Evolutionary conservation across 2,113 vertebrate species (phyloP), one percentile per base, ranked within the genome.

Genomic region (Sander lucioperca): DNA sequence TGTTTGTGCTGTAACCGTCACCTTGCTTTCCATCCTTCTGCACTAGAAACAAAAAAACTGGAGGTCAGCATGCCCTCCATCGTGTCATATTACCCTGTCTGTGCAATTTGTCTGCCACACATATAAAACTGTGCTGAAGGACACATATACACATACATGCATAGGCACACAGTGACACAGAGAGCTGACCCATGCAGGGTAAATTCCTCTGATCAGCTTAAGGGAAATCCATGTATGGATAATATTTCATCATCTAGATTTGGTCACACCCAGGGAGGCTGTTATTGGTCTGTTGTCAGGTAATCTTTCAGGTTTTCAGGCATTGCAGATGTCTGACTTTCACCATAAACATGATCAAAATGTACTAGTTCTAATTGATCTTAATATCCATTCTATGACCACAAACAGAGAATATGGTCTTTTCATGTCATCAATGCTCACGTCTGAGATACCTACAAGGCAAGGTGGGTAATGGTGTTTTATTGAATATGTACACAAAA

Each of bases 221-320:
- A 82, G 79, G 78, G 80, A 86, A 92, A 94, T 91, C 89, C 50
- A 0, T 80, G 58, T 77, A 82, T 83, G 76, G 65, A 92, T 86
- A 91, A 85, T 84, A 90, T 89, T 88, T 93, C 84, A 90, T 90
- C 85, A 90, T 92, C 89, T 88, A 90, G 89, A 94, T 91, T 76
- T 88, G 88, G 83, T 87, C 91, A 83, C 63, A 53, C 53, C 23
- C 11, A 21, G 36, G 0, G 21, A 67, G 16, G 21, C 62, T 62
- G 23, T 27, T 30, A 59, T 57, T 78, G 50, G 69, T 74, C 80
- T n/a, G 57, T 66, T 65, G 59, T 63, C 33, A 71, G 25, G 21
- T 84, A 82, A 85, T 85, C 75, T 62, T 72, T 74, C 62, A 75
- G 62, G 56, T 77, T 75, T 79, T 36, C 36, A 75, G 58, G 66